These are phyloP conservation scores for Chanos chanos DNA, from an alignment of 2,797 vertebrate species.

Conservation along the genomic window DNA sequence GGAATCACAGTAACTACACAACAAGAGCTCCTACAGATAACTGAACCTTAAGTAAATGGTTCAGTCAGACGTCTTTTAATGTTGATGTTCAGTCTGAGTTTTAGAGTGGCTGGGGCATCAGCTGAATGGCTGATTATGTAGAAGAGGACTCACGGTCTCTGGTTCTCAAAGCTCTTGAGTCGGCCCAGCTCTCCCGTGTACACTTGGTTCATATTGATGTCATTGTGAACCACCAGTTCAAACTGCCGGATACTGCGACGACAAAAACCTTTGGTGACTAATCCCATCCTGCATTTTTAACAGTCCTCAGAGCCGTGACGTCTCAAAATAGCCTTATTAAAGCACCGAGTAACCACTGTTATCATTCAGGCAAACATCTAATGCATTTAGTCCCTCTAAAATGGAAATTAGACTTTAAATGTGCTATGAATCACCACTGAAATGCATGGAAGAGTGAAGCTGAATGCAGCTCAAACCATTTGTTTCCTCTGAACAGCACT, in stretches of 20 bases:
- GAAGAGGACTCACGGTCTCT: slow-evolving; percentile 78
- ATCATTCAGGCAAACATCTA: slow-evolving; percentile 21
- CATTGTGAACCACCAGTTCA: slow-evolving; percentile 72
- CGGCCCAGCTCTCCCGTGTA: slow-evolving; percentile 79
- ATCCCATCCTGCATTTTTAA: slow-evolving; percentile 8
- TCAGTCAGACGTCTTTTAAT: too few relatives aligned
- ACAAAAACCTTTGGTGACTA: slow-evolving; percentile 6
- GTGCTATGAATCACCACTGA: slow-evolving; percentile 1
- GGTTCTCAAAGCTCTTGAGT: slow-evolving; percentile 79
- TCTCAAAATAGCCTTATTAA: slow-evolving; percentile 26
- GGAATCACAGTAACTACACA: too few relatives aligned
- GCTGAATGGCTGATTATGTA: neutral
- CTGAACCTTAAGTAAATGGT: too few relatives aligned
- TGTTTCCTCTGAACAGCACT: neutral
- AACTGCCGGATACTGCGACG: slow-evolving; percentile 78
- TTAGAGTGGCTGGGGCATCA: neutral
- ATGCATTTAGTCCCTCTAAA: slow-evolving; percentile 16
- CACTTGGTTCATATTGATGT: slow-evolving; percentile 68
- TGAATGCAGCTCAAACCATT: neutral
- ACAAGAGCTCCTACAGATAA: too few relatives aligned
- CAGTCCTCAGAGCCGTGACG: slow-evolving; percentile 22
- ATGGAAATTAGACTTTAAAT: slow-evolving; percentile 21
- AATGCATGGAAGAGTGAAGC: slow-evolving; percentile 10
- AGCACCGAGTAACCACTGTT: neutral
- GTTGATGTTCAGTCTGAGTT: too few relatives aligned